These are phyloP conservation scores for Drosophila acutilabella DNA, from an alignment of 2,888 invertebrate species.

Conservation along the genomic window DNA sequence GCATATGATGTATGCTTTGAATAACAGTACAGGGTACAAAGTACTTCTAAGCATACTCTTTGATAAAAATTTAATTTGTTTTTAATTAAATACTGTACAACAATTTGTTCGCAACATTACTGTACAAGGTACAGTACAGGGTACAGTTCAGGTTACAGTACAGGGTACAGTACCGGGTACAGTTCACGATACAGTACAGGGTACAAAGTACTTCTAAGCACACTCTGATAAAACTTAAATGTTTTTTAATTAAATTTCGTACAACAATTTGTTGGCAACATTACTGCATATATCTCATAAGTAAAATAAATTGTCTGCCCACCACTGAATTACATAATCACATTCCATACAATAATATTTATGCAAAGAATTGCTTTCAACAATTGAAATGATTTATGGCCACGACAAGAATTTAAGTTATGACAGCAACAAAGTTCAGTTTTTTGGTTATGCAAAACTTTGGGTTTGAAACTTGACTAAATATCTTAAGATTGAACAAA, in stretches of 20 bases:
- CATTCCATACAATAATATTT: constrained; percentile 10
- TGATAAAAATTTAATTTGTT: neutral
- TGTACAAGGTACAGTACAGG: too few species aligned
- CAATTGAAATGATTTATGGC: constrained; percentile 50
- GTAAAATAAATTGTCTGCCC: constrained; percentile 5
- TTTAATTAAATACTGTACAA: neutral
- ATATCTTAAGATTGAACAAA: constrained; percentile 15
- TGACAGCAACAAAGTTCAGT: constrained; percentile 50
- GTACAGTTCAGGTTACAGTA: too few species aligned
- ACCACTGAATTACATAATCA: constrained; percentile 6
- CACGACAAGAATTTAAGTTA: constrained; percentile 51
- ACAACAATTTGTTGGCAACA: neutral
- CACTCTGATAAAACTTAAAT: neutral
- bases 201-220: neutral
- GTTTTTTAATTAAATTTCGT: neutral
- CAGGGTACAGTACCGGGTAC: too few species aligned
- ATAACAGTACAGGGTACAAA: constrained; percentile 4
- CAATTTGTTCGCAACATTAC: neutral
- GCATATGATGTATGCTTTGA: constrained; percentile 19
- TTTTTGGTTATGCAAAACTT: constrained; percentile 33
- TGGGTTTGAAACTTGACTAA: constrained; percentile 21
- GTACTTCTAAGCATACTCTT: neutral
- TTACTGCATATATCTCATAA: neutral
- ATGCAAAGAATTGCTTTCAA: constrained; percentile 24
- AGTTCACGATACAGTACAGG: too few species aligned